Evolutionary conservation across 2,113 vertebrate species (phyloP).

Genomic region (Sturnus vulgaris): DNA sequence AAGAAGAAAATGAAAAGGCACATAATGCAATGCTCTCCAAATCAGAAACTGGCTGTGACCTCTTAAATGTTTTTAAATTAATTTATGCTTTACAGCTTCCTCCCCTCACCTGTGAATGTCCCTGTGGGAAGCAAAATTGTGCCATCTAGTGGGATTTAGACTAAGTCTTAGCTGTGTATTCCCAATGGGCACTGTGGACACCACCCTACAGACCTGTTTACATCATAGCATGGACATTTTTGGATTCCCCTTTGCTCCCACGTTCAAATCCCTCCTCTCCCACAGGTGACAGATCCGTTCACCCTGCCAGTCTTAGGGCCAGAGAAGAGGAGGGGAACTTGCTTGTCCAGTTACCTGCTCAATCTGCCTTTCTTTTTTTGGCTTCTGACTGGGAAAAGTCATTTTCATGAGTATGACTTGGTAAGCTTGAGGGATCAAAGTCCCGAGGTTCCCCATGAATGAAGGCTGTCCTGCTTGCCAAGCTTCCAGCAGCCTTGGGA

Average conservation of each 20-base stretch:
- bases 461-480: background rate
- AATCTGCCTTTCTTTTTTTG: background rate
- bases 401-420: background rate
- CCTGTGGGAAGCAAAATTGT: background rate
- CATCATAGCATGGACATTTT: background rate
- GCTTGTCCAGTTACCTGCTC: background rate
- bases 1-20: background rate
- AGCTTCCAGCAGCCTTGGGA: background rate
- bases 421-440: background rate
- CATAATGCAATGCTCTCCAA: background rate
- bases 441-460: accelerated
- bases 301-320: background rate
- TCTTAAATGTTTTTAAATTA: background rate
- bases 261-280: background rate
- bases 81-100: background rate
- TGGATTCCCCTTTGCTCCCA: background rate
- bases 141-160: constrained; percentile 29
- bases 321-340: background rate
- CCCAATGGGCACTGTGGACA: accelerated
- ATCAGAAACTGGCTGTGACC: background rate
- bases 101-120: background rate
- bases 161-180: background rate
- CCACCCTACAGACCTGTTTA: background rate
- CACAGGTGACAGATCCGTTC: background rate
- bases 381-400: background rate